Base-by-base conservation (phyloP, 2,888 invertebrate species). In the Ectemnius lituratus region DNA sequence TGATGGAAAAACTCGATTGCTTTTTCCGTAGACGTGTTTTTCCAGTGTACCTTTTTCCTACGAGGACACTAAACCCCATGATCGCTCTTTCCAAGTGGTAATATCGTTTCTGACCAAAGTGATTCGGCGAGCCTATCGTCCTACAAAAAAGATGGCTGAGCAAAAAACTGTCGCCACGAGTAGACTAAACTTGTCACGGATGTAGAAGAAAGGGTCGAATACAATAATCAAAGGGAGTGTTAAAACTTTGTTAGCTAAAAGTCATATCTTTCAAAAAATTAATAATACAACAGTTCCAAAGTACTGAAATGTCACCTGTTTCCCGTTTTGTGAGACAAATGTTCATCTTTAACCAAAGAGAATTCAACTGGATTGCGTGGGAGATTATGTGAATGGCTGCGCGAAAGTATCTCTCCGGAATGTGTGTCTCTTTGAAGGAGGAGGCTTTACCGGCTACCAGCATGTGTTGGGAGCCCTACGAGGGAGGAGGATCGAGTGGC, bases 111-210 rank as follows among this genome's bases (percentile, higher is more conserved):
- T 45, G 47, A 47, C 13, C 52, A 14, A 16, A 13, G n/a, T 16
- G 52, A 16, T 47, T 62, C 69, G 61, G 61, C 46, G 66, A 20
- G 63, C 56, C 61, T 46, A 62, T 45, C 59, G 62, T 52, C 63
- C 57, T 28, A 65, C 68, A 76, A 76, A 66, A 76, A 77, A 66
- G 23, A 60, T 6, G 8, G 14, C 45, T 71, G 64, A 65, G 49
- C 67, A 72, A 72, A 79, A 79, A 78, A 79, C 28, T 20, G 52
- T 58, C 49, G 76, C 57, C 64, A 58, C 47, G 28, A 37, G 63
- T 71, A 72, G 76, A 79, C 75, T 77, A 74, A 78, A 68, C 75
- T 75, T 72, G 83, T 83, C 79, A 82, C 81, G 83, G 81, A 80
- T 83, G 81, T 80, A 80, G 79, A 73, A 64, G 74, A 58, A 59